phyloP scores from a whole-genome alignment of 2,797 vertebrate species.

The Stomatorhinus walkeri region DNA sequence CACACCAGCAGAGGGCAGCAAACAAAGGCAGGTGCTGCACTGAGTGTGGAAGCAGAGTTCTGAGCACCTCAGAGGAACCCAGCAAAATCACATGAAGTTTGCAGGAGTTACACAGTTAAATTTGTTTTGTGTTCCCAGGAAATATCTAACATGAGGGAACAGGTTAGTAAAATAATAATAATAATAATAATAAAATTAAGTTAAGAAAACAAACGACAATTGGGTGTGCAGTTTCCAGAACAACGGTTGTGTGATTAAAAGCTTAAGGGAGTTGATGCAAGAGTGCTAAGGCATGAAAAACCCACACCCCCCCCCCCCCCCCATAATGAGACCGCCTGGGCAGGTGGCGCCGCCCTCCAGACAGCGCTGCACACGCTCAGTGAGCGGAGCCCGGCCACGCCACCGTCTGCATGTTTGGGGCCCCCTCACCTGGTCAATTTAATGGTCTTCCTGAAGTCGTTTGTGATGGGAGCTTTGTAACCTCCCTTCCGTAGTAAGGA shows the following conservation, averaged over 20 bases:
- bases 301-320: neutral
- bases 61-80: neutral
- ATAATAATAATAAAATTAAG: neutral
- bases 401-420: neutral
- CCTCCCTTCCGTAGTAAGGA: constrained; percentile 99
- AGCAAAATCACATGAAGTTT: neutral
- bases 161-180: neutral
- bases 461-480: constrained; percentile 99
- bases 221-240: neutral
- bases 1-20: neutral
- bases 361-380: neutral
- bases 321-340: neutral
- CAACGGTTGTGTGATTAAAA: neutral
- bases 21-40: neutral
- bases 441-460: constrained; percentile 99
- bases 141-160: neutral
- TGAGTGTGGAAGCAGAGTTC: neutral
- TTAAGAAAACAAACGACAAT: neutral
- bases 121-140: neutral
- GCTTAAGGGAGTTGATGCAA: neutral
- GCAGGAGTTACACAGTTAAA: neutral
- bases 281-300: neutral
- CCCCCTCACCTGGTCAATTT: constrained; percentile 94
- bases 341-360: neutral
- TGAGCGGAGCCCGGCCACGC: neutral